Evolutionary conservation across 2,113 vertebrate genomes (phyloP), one percentile per base, ranked within the genome.

Genomic region (Spea multiplicata): DNA sequence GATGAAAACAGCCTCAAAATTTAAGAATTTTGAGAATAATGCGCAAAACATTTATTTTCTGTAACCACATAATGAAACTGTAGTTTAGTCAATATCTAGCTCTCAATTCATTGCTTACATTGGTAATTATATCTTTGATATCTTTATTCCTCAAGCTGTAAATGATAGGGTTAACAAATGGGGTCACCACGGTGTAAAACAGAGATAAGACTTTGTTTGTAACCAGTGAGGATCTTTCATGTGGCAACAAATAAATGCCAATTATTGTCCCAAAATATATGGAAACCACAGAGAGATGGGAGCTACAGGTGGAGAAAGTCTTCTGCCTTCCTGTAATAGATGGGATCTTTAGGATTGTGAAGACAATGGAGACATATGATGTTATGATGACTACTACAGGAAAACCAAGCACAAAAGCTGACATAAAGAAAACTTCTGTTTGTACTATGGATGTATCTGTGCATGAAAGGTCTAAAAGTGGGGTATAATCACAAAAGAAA

Each of bases 101-200:
- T 46, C 48, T 66, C 4, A 82, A 12, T 44, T 82, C 80, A 75
- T 44, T 66, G 61, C 30, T 30, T 30, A 30, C 2, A 30, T 30
- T 30, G 30, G 30, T 30, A 30, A 30, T 30, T 30, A 30, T 30
- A 30, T 2, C 30, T 30, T 83, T 84, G 3, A 86, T 80, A n/a
- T 86, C 84, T 44, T 85, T 77, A 50, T 88, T 89, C 77, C 84
- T 82, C 55, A 86, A 76, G 30, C 83, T 86, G 10, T 86, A 88
- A 72, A 88, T 84, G 49, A 86, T 84, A 4, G 85, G 84, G 64
- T 84, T 86, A 10, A 88, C 66, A 66, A 84, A 69, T 3, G 86
- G 84, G 0, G 80, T 83, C 3, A 86, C 48, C 6, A 83, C 82
- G 3, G 83, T 85, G 12, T 84, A 84, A 6, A 86, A 12, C n/a